These are phyloP conservation scores for Microcebus ravelobensis DNA, from an alignment of 2,113 vertebrate species.

Conservation along the genomic window DNA sequence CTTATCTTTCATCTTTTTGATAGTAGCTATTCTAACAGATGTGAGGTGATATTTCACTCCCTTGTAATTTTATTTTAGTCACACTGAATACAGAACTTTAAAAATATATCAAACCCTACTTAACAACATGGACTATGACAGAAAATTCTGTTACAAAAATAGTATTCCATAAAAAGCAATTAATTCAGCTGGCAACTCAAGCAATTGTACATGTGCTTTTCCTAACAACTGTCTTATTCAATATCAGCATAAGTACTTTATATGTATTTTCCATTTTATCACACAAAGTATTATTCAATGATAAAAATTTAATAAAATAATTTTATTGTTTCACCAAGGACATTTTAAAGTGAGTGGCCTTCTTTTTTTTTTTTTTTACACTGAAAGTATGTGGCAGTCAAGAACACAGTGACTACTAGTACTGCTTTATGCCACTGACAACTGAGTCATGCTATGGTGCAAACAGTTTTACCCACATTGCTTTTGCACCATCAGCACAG, in stretches of 20 bases:
- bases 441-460: not conserved
- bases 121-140: not conserved
- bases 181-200: conserved; percentile 22
- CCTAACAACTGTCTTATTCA: not conserved
- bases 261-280: not conserved
- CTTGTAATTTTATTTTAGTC: conserved; percentile 29
- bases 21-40: not conserved
- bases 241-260: not conserved
- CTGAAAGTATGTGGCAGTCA: not conserved
- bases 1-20: not conserved
- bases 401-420: not conserved
- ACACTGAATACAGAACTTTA: not conserved
- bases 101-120: not conserved
- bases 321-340: not conserved
- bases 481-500: not conserved
- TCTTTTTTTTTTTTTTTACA: not conserved
- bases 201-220: not conserved
- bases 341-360: not conserved
- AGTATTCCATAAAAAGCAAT: not conserved
- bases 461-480: not conserved
- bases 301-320: conserved; percentile 24
- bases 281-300: not conserved
- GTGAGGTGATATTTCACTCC: not conserved
- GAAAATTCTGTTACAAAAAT: not conserved
- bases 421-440: not conserved